Evolutionary conservation across 2,113 vertebrate species (phyloP).

Genomic region (Bufo bufo): DNA sequence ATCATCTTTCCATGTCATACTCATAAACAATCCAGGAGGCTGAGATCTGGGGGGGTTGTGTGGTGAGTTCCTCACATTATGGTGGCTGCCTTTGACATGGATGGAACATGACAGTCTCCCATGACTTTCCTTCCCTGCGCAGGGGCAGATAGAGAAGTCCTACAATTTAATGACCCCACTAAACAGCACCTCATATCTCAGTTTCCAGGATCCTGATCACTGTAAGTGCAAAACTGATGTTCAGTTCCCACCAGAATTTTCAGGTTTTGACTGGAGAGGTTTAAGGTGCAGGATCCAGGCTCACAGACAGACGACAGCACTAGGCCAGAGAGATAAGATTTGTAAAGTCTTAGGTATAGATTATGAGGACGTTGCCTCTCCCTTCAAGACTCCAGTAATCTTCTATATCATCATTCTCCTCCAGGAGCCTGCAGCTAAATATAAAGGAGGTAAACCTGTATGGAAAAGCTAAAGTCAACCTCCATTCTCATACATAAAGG

Average conservation of each 20-base stretch:
- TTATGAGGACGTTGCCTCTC: background rate
- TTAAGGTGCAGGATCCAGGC: background rate
- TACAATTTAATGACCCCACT: background rate
- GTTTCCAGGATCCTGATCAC: background rate
- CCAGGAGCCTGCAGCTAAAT: slow-evolving; percentile 6
- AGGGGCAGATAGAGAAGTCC: too few species aligned
- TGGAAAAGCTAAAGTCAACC: too few species aligned
- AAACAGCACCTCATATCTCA: background rate
- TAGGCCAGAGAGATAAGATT: slow-evolving; percentile 11
- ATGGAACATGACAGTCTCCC: too few species aligned
- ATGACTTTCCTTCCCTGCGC: too few species aligned
- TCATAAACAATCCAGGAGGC: background rate
- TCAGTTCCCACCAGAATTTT: background rate
- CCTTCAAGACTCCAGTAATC: slow-evolving; percentile 30
- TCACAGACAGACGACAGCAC: background rate
- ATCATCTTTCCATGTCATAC: background rate
- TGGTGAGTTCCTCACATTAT: too few species aligned
- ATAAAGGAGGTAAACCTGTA: background rate
- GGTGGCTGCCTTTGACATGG: too few species aligned
- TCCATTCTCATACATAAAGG: too few species aligned
- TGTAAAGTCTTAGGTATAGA: slow-evolving; percentile 5
- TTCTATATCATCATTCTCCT: slow-evolving; percentile 19
- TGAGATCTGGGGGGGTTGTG: background rate
- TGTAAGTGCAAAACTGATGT: background rate
- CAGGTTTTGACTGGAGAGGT: background rate